Evolutionary conservation across 2,113 vertebrate species (phyloP).

Genomic region (Apus apus): DNA sequence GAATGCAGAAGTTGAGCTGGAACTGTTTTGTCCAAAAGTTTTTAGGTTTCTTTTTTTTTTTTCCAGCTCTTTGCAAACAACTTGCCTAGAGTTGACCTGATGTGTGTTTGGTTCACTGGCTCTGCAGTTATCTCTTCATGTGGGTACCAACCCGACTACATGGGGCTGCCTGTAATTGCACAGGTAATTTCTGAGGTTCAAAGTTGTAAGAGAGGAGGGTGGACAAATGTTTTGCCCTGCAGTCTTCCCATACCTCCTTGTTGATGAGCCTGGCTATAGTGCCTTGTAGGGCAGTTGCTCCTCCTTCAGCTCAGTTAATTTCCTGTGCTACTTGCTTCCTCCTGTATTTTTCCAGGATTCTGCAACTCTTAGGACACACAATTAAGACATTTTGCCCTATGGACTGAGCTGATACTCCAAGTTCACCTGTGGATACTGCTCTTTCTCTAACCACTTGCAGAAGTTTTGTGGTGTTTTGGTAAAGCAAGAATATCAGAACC

Average conservation of each 20-base stretch:
- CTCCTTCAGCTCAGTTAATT: neutral
- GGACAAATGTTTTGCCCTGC: neutral
- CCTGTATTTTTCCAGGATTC: neutral
- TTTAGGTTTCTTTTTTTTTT: neutral
- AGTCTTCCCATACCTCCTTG: neutral
- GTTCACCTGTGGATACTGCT: neutral
- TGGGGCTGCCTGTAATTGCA: neutral
- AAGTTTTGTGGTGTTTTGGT: neutral
- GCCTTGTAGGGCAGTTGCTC: neutral
- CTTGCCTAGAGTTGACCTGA: neutral
- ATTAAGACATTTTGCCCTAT: neutral
- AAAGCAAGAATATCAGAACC: neutral
- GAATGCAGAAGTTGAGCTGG: neutral
- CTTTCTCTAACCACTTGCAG: neutral
- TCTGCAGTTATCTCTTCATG: neutral
- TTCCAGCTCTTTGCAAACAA: neutral
- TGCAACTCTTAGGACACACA: neutral
- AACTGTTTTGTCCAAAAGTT: neutral
- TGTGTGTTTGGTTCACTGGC: neutral
- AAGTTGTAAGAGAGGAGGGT: neutral
- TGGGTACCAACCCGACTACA: neutral
- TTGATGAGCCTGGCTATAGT: neutral
- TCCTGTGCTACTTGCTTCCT: neutral
- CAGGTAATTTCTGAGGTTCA: neutral
- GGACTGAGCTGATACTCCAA: neutral